Evolutionary conservation across 2,113 vertebrate genomes (phyloP), one percentile per base, ranked within the genome.

Genomic region (Saguinus imperator): DNA sequence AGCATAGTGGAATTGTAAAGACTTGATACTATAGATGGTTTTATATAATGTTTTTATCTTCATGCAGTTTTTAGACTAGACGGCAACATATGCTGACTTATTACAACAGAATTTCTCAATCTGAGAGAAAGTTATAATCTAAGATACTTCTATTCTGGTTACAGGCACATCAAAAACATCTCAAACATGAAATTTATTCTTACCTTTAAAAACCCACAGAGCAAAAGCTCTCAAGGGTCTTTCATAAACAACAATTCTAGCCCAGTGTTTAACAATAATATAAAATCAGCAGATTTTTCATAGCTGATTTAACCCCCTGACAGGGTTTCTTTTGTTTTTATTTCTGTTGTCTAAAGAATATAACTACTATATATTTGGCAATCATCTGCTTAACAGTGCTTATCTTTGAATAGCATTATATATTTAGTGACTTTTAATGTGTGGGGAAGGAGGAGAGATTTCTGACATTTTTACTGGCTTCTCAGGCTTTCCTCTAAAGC

Each of bases 41-140:
- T 93, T 81, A 96, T 14, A 85, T 88, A 95, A 84, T 70, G 87
- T 96, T 97, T 95, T 90, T 73, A 95, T 97, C 91, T 94, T 87
- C 25, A 13, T 66, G 89, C 29, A 52, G 43, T 77, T 96, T 97
- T 96, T 80, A 92, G 75, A 91, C 64, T 32, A 84, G 57, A 61
- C 37, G 27, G 66, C 79, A 96, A 89, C 89, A 94, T 84, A 97
- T 95, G 96, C 70, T 96, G 80, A 92, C 57, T 95, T 96, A 94
- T 92, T 94, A 94, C 73, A 92, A 91, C 87, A 97, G 80, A 89
- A 96, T 89, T 87, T 85, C 87, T 96, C 80, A 94, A 91, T 93
- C 45, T 43, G n/a, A 94, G 87, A 79, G 72, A 94, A 96, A 87
- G 17, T 77, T 76, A 93, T 43, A 84, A 95, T 94, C 87, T 89